phyloP scores from a whole-genome alignment of 2,797 vertebrate species.

The Orientallactaga sibirica region DNA sequence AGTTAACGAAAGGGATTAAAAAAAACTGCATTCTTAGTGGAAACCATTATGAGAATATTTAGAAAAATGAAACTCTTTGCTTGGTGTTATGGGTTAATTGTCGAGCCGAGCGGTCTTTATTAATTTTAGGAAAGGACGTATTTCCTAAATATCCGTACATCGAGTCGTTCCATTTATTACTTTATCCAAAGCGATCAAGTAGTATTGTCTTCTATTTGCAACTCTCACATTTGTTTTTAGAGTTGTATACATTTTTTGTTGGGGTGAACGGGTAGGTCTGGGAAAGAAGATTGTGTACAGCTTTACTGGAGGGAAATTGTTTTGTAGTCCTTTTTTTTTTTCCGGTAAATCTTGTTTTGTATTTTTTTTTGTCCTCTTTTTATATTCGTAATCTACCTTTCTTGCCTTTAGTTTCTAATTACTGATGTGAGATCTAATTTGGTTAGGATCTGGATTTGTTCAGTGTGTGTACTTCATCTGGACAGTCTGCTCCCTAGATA shows the following conservation, averaged over 20 bases:
- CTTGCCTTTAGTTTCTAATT: slow-evolving; percentile 48
- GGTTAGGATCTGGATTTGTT: slow-evolving; percentile 61
- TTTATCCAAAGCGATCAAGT: not conserved
- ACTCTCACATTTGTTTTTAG: slow-evolving; percentile 55
- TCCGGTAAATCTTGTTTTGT: not conserved
- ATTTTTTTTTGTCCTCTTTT: slow-evolving; percentile 9
- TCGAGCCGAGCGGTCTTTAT: slow-evolving; percentile 19
- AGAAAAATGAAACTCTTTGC: slow-evolving; percentile 26
- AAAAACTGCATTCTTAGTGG: slow-evolving; percentile 53
- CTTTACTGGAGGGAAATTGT: not conserved
- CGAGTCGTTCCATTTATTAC: not conserved
- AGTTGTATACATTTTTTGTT: slow-evolving; percentile 55
- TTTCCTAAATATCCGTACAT: not conserved
- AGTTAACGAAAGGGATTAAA: slow-evolving; percentile 4
- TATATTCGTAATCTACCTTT: not conserved
- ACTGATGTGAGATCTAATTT: slow-evolving; percentile 44
- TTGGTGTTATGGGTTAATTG: not conserved
- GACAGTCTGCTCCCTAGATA: slow-evolving; percentile 40
- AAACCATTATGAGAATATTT: slow-evolving; percentile 72
- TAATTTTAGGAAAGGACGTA: slow-evolving; percentile 7
- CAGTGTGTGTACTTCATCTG: slow-evolving; percentile 31
- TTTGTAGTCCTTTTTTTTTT: slow-evolving; percentile 1
- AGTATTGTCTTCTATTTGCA: slow-evolving; percentile 30
- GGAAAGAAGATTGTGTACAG: slow-evolving; percentile 10
- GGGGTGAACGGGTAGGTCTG: slow-evolving; percentile 24